Evolutionary conservation across 2,797 vertebrate species (phyloP), one percentile per base, ranked within the genome.

Genomic region (Pipistrellus pipistrellus): DNA sequence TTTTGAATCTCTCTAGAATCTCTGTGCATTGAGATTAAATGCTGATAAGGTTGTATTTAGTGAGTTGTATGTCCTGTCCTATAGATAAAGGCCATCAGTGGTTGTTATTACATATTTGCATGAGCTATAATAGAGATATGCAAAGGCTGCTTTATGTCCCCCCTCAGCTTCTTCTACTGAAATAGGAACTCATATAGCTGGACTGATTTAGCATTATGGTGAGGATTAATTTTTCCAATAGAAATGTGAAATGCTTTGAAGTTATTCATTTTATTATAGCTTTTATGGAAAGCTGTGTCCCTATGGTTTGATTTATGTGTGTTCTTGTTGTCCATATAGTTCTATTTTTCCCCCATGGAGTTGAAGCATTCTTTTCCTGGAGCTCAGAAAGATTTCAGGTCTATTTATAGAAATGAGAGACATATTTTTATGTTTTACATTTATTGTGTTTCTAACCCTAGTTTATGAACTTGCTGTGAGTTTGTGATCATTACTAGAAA

Each of bases 401-500:
- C 57, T 89, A 90, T 2, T 27, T 93, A 97, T 94, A 96, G 96
- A 97, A 95, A 95, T 48, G 46, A 93, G 96, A 97, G 96, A 97
- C 48, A 83, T 91, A 95, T 59, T 96, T 97, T 97, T 96, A 48
- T 96, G 82, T 97, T 97, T 97, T 97, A 92, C 95, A 96, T 97
- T 97, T 96, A 92, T 12, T 96, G 89, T 96, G 27, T 82, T 82
- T 87, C 23, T 81, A 86, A 89, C 91, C 81, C 83, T 97, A 97
- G 95, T 95, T 96, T 97, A 96, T 97, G 93, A 96, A 95, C 92
- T 97, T 97, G 71, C 95, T 94, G 20, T 96, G 94, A 75, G 97
- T 98, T 98, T 98, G 94, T 92, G 96, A 96, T 97, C 95, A 98
- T 98, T 98, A 97, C 96, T 97, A 97, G 97, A 97, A 96, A 97